A percentile compares a stretch with the other conserved stretches of the same genome.
Conservation (phyloP, 1,140 invertebrate genomes). For the Scaptomyza graminum region DNA sequence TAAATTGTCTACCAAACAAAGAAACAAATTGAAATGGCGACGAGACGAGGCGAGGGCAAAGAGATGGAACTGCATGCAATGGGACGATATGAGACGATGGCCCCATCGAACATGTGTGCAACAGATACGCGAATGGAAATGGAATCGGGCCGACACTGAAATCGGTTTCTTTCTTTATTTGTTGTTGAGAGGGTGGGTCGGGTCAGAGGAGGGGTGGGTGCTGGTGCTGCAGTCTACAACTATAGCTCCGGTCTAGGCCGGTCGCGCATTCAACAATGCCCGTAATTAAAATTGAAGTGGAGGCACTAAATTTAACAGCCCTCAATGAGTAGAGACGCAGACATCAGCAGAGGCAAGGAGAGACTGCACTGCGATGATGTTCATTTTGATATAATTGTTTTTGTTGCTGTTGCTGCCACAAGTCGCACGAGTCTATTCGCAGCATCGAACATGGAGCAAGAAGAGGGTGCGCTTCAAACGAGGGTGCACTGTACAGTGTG, state of each 20-base stretch:
- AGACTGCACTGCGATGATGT: background rate
- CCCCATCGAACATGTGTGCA: slow-evolving; percentile 66
- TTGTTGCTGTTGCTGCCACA: slow-evolving; percentile 30
- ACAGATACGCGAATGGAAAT: slow-evolving; percentile 60
- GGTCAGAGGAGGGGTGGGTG: slow-evolving; percentile 25
- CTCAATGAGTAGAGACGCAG: slow-evolving; percentile 50
- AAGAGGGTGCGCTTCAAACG: slow-evolving; percentile 22
- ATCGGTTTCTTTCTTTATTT: slow-evolving; percentile 20
- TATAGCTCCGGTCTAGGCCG: slow-evolving; percentile 19
- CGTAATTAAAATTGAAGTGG: slow-evolving; percentile 79
- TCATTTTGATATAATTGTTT: slow-evolving; percentile 24
- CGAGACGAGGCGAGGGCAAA: background rate
- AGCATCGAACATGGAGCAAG: background rate
- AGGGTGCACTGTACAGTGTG: slow-evolving; percentile 33
- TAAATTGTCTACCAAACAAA: slow-evolving; percentile 81
- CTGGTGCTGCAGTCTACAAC: background rate
- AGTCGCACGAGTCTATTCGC: slow-evolving; percentile 34
- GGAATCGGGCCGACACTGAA: slow-evolving; percentile 13
- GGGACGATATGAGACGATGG: slow-evolving; percentile 5
- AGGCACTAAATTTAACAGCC: slow-evolving; percentile 81
- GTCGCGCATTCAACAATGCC: slow-evolving; percentile 51
- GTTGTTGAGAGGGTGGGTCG: slow-evolving; percentile 23
- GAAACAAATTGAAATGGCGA: slow-evolving; percentile 29
- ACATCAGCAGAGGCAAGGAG: no score
- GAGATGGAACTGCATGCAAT: background rate